Conservation (phyloP, 2,797 vertebrate genomes). For the Melanotaenia trifasciata region DNA sequence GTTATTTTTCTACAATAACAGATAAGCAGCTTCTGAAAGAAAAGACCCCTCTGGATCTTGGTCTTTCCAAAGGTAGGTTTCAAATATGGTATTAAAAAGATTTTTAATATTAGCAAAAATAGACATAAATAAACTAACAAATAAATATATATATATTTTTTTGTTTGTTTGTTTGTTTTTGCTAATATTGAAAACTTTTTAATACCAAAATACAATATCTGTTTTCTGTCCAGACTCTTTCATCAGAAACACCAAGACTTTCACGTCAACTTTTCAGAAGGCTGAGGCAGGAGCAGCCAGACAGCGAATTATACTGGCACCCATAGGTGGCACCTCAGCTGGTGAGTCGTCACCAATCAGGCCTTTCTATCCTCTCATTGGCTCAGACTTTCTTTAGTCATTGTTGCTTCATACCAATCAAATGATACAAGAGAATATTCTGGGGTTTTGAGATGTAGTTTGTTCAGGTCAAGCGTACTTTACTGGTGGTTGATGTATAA, state of each 20-base stretch:
- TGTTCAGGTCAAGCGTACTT: background rate
- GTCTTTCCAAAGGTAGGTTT: conserved; percentile 39
- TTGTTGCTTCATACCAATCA: background rate
- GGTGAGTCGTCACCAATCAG: conserved; percentile 75
- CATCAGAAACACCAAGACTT: conserved; percentile 58
- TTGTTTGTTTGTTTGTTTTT: too few relatives aligned
- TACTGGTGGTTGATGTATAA: background rate
- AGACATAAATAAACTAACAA: background rate
- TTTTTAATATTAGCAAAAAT: background rate
- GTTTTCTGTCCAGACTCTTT: conserved; percentile 66
- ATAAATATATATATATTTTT: too few relatives aligned
- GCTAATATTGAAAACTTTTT: too few relatives aligned
- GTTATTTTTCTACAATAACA: conserved; percentile 81
- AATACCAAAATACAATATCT: background rate
- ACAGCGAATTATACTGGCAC: conserved; percentile 87
- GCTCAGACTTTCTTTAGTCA: background rate
- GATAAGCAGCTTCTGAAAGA: conserved; percentile 81
- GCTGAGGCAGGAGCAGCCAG: conserved; percentile 86
- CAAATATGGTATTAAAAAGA: background rate
- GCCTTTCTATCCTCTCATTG: background rate
- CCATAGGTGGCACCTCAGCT: conserved; percentile 75
- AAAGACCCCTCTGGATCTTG: conserved; percentile 54
- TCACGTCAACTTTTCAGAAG: conserved; percentile 84
- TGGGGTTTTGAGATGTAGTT: background rate
- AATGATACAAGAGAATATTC: background rate